These are phyloP conservation scores for Limonius californicus DNA, from an alignment of 1,140 invertebrate species.

Conservation along the genomic window DNA sequence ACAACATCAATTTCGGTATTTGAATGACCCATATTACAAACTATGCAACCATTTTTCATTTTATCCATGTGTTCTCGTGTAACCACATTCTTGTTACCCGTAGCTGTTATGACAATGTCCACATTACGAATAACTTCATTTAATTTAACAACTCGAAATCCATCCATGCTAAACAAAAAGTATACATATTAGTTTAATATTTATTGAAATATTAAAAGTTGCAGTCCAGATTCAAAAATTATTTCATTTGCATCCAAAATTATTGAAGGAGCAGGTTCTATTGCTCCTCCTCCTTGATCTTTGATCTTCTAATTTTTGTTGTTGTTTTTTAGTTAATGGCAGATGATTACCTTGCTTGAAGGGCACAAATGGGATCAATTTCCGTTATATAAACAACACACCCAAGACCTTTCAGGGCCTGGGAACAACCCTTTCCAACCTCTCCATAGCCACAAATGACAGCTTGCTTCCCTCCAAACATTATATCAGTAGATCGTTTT, in stretches of 20 bases:
- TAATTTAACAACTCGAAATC: slow-evolving; percentile 91
- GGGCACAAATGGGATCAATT: slow-evolving; percentile 96
- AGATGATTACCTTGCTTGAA: slow-evolving; percentile 86
- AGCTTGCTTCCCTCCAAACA: slow-evolving; percentile 98
- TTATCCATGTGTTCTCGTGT: slow-evolving; percentile 93
- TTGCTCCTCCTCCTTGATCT: too few species aligned
- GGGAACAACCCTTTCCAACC: slow-evolving; percentile 96
- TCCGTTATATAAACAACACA: slow-evolving; percentile 95
- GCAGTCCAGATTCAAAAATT: too few species aligned
- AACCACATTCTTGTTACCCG: slow-evolving; percentile 96
- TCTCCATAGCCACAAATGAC: slow-evolving; percentile 97
- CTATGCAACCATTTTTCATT: slow-evolving; percentile 94
- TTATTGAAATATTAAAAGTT: too few species aligned
- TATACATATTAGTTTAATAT: too few species aligned
- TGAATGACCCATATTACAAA: slow-evolving; percentile 98
- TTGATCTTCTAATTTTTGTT: too few species aligned
- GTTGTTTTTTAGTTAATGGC: too few species aligned
- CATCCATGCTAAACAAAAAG: slow-evolving; percentile 81
- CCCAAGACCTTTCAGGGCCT: slow-evolving; percentile 91
- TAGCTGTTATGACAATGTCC: slow-evolving; percentile 93
- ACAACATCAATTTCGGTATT: slow-evolving; percentile 98
- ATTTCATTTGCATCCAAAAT: too few species aligned
- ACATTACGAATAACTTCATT: slow-evolving; percentile 92
- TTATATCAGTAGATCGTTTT: slow-evolving; percentile 93
- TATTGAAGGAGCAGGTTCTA: too few species aligned